A percentile compares a stretch with the other conserved stretches of the same genome.
phyloP scores from a whole-genome alignment of 2,797 vertebrate species.

The Danionella dracula region DNA sequence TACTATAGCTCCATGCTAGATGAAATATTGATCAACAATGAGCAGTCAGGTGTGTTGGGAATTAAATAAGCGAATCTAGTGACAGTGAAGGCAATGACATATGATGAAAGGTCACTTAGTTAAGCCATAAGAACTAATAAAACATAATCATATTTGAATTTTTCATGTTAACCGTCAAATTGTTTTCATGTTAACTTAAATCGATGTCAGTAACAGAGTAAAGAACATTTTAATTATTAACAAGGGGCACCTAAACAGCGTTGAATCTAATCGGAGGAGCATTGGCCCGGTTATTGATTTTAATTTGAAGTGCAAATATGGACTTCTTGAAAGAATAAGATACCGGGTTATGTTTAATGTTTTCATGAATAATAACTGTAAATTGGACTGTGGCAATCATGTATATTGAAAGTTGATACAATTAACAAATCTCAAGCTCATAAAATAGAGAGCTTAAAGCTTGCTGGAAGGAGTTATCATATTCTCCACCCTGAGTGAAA shows the following conservation, averaged over 20 bases:
- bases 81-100: background rate
- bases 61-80: background rate
- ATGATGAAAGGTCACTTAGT: constrained; percentile 6
- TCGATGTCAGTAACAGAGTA: constrained; percentile 15
- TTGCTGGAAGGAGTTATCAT: too few species aligned
- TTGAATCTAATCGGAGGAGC: background rate
- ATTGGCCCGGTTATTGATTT: background rate
- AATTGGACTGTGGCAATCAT: too few species aligned
- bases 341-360: too few species aligned
- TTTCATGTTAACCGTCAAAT: constrained; percentile 38
- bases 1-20: background rate
- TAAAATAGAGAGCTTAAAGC: too few species aligned
- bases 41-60: background rate
- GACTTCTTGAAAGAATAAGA: too few species aligned
- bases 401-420: too few species aligned
- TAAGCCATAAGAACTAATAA: constrained; percentile 26
- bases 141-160: constrained; percentile 29
- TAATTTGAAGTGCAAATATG: too few species aligned
- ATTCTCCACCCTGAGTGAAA: too few species aligned
- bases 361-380: too few species aligned
- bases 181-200: too few species aligned
- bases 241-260: background rate
- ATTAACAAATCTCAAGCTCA: too few species aligned
- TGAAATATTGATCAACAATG: constrained; percentile 1
- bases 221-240: constrained; percentile 24